These are phyloP conservation scores for Salminus brasiliensis DNA, from an alignment of 2,113 vertebrate species.

Conservation along the genomic window DNA sequence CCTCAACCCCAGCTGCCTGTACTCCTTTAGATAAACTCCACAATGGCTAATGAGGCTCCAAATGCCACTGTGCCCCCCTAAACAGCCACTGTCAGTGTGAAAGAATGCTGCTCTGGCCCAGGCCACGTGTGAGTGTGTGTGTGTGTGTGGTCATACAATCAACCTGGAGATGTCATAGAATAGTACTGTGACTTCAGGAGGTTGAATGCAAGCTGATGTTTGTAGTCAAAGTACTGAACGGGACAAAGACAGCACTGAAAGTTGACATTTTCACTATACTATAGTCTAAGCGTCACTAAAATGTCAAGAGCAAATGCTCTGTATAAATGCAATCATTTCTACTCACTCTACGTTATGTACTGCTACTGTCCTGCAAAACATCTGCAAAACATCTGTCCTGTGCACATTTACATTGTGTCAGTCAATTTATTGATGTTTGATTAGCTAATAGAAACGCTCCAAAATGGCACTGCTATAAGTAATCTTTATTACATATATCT, in stretches of 20 bases:
- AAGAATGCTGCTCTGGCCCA: neutral
- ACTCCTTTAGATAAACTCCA: neutral
- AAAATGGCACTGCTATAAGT: no score
- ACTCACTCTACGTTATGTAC: neutral
- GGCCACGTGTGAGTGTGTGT: constrained; percentile 1
- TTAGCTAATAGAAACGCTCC: no score
- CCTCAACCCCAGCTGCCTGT: neutral
- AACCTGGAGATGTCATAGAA: neutral
- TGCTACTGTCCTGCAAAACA: no score
- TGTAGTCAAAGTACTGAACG: constrained; percentile 18
- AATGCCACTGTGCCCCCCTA: neutral
- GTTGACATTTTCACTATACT: neutral
- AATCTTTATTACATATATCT: no score
- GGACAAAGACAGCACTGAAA: neutral
- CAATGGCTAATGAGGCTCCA: neutral
- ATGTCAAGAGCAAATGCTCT: neutral
- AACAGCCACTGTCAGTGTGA: neutral
- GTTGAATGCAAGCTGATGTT: neutral
- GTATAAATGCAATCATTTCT: neutral
- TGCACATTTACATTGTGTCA: no score
- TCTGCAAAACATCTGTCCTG: no score
- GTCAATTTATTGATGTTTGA: no score
- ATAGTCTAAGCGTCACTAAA: neutral
- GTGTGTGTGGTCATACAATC: constrained; percentile 5
- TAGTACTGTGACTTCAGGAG: neutral